Base-by-base conservation (phyloP, 2,888 invertebrate genomes). In the Stenolophus ochropezus region DNA sequence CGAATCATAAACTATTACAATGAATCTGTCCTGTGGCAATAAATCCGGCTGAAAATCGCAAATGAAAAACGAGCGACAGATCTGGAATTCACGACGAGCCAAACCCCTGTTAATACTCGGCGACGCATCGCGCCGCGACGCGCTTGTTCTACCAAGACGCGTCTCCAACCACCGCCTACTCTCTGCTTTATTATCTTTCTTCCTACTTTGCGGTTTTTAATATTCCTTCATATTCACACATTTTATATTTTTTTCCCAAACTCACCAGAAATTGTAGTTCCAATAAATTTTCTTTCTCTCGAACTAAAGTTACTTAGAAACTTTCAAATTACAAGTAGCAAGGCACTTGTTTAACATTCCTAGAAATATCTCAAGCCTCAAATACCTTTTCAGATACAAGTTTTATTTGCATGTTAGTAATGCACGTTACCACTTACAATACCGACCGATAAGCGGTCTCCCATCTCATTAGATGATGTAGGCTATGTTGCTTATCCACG, bases 1-100 rank as follows among this genome's bases (percentile, higher is more conserved):
- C 80, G 80, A 80, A 80, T 80, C 80, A 80, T 80, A 80, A 80
- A 80, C 80, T 80, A 80, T 80, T 80, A 73, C 80, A 80, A 80
- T 80, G 80, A 73, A 73, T 80, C 80, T 80, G 80, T 73, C 56
- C 56, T 73, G 73, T 8, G 65, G 56, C 58, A 27, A 80, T 80
- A 80, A 80, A 80, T 80, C 58, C 80, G 47, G 33, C 58, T 73
- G 71, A 73, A 80, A 73, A 80, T 80, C 80, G 73, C 73, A 73
- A 53, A 80, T 80, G 80, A 80, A 80, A 80, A 80, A 80, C 73
- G 80, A 47, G 56, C 73, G 80, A 74, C 80, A 80, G 33, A 42
- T 73, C 21, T 80, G 27, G 79, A 69, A 79, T 79, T 69, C 65
- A 79, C 69, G 65, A 61, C 79, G 79, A 51, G 69, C 79, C 79